Conservation (phyloP, 1,140 invertebrate genomes). For the Plutomurus gul region DNA sequence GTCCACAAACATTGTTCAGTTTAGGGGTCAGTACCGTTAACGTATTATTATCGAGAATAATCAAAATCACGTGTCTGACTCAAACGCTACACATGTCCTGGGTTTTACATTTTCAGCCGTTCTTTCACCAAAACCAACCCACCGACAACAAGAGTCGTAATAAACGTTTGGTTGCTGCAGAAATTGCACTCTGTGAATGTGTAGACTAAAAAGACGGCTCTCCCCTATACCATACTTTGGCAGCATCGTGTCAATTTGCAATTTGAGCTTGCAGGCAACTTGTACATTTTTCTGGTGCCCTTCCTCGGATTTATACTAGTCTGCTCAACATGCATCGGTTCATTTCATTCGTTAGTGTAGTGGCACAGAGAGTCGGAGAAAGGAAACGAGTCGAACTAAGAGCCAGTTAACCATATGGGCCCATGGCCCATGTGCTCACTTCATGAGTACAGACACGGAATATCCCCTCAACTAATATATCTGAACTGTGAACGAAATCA, state of each 20-base stretch:
- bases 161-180: neutral
- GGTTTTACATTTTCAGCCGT: neutral
- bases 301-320: neutral
- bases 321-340: neutral
- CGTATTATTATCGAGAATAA: neutral
- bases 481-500: no score
- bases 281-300: neutral
- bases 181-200: conserved; percentile 8
- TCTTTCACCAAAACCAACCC: neutral
- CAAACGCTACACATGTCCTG: neutral
- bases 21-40: neutral
- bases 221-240: no score
- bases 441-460: no score
- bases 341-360: neutral
- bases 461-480: no score
- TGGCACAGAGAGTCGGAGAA: neutral
- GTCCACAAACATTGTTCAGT: neutral
- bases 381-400: neutral
- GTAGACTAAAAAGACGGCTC: conserved; percentile 4
- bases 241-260: conserved; percentile 26
- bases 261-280: neutral
- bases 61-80: conserved; percentile 10
- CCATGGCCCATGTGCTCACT: neutral
- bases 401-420: conserved; percentile 16
- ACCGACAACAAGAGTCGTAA: conserved; percentile 16